Conservation (phyloP, 2,113 vertebrate genomes). For the Perca flavescens region DNA sequence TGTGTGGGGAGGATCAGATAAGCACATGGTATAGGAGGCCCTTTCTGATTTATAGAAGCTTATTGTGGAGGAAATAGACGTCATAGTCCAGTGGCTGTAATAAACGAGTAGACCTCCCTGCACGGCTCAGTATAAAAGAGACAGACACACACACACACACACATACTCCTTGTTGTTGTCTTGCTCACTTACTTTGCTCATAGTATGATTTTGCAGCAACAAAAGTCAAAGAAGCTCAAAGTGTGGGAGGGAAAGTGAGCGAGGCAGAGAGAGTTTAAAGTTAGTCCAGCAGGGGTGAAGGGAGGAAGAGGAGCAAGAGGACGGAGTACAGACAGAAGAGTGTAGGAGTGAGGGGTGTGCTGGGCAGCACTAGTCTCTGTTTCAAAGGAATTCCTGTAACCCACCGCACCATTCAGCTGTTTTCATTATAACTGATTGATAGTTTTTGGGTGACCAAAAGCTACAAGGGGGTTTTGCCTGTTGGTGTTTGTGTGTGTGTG, state of each 20-base stretch:
- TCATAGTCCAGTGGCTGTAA: conserved; percentile 80
- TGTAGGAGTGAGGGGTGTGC: conserved; percentile 54
- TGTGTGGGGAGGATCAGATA: conserved; percentile 53
- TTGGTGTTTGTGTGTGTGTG: conserved; percentile 9
- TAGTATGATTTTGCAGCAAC: conserved; percentile 20
- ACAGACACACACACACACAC: conserved; percentile 6
- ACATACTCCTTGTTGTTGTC: not conserved
- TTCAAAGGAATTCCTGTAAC: conserved; percentile 76
- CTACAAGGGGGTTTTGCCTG: conserved; percentile 6
- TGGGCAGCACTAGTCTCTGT: conserved; percentile 45
- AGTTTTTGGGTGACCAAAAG: conserved; percentile 48
- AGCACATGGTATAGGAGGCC: conserved; percentile 47
- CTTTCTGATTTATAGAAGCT: conserved; percentile 76
- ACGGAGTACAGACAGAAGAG: not conserved
- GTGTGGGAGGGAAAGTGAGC: conserved; percentile 52
- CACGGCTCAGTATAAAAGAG: conserved; percentile 62
- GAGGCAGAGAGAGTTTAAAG: conserved; percentile 12
- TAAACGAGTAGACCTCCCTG: conserved; percentile 68
- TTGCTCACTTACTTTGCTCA: conserved; percentile 23
- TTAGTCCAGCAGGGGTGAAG: conserved; percentile 66
- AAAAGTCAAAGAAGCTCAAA: conserved; percentile 27
- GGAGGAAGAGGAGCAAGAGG: conserved; percentile 63
- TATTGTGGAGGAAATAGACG: conserved; percentile 79
- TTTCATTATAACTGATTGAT: conserved; percentile 71
- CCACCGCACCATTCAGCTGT: conserved; percentile 57